These are phyloP conservation scores for Pseudorasbora parva DNA, from an alignment of 2,113 vertebrate species.

Conservation along the genomic window DNA sequence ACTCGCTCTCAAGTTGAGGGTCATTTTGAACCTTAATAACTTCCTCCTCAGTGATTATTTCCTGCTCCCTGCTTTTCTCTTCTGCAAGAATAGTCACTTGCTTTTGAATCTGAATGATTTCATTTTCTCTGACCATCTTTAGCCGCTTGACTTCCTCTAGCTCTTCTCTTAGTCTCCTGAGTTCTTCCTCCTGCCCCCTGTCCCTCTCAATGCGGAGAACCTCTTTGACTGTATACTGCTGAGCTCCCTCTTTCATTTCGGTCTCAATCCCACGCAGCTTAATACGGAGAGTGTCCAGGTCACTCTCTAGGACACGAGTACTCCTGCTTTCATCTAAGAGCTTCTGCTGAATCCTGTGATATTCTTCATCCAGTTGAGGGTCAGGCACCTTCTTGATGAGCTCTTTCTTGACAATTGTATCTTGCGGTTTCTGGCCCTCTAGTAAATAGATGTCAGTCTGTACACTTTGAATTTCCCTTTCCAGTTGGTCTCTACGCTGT, in stretches of 20 bases:
- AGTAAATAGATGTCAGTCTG: conserved; percentile 87
- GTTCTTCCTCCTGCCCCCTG: conserved; percentile 86
- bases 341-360: conserved; percentile 85
- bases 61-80: conserved; percentile 85
- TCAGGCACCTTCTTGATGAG: conserved; percentile 91
- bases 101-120: conserved; percentile 82
- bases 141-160: conserved; percentile 87
- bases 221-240: conserved; percentile 94
- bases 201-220: conserved; percentile 93
- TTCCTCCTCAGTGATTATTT: conserved; percentile 89
- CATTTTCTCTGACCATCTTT: conserved; percentile 84
- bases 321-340: conserved; percentile 86
- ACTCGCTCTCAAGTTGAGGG: conserved; percentile 88
- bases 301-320: conserved; percentile 85
- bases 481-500: conserved; percentile 87
- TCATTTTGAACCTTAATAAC: conserved; percentile 93
- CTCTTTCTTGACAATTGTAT: conserved; percentile 88
- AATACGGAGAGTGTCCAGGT: conserved; percentile 81
- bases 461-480: conserved; percentile 84
- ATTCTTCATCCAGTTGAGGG: conserved; percentile 87
- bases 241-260: conserved; percentile 84
- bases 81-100: conserved; percentile 82
- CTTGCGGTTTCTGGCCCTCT: conserved; percentile 87
- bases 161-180: conserved; percentile 86
- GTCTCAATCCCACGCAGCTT: conserved; percentile 83